Evolutionary conservation across 2,113 vertebrate genomes (phyloP), one percentile per base, ranked within the genome.

Genomic region (Cheilinus undulatus): DNA sequence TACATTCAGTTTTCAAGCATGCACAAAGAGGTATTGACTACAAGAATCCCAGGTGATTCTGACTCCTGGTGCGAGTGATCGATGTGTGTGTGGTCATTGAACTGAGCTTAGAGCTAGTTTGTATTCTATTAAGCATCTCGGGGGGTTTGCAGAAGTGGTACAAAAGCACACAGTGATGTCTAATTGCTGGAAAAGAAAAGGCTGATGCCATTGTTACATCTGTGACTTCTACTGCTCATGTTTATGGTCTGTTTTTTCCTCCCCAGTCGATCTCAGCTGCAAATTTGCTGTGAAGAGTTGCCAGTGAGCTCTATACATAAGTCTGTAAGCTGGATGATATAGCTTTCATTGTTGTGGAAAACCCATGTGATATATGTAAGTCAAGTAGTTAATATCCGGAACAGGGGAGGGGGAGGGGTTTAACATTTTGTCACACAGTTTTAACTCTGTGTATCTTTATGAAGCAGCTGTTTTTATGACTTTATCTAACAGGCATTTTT

Each of bases 101-200:
- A 86, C 82, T 70, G 71, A 77, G 76, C 79, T 83, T 72, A 67
- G 69, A 73, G 67, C 69, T 90, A 77, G 85, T 89, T 89, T 86
- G 87, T 90, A 87, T 91, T 92, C 87, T 71, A 84, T 91, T 88
- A 88, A 76, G 59, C 49, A 48, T 84, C 81, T 87, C 73, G 2
- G 54, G 72, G 79, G 86, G 53, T 87, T 82, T 65, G 50, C 78
- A 74, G 69, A 56, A 60, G 65, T 36, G 26, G 54, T 78, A 64
- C 59, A 90, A 86, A 87, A 84, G 80, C 27, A 12, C 83, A 68
- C 1, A 43, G 52, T 83, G 80, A 80, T 63, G 66, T 59, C 63
- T 86, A 80, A 81, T 86, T 78, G 69, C 68, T 80, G 86, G 42
- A 53, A 64, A 28, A 51, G 50, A 77, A 70, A 80, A 60, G 76